phyloP scores from a whole-genome alignment of 2,113 vertebrate species.

The Seriola dumerili region DNA sequence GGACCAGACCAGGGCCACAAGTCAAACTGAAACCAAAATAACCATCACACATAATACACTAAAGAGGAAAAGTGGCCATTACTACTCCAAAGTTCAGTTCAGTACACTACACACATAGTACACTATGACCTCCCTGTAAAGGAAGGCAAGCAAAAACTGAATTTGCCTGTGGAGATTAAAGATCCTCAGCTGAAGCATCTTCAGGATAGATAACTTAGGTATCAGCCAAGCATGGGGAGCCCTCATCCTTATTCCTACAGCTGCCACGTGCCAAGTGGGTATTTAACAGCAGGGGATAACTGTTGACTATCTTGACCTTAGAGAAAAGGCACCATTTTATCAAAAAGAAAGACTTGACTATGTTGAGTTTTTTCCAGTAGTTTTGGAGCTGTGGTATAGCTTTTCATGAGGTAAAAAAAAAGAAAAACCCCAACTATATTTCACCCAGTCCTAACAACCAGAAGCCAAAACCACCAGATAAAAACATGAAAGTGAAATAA shows the following conservation, averaged over 20 bases:
- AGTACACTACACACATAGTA: not conserved
- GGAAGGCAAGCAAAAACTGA: not conserved
- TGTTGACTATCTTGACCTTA: not conserved
- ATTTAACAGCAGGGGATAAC: not conserved
- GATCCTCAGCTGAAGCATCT: not conserved
- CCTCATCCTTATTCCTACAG: not conserved
- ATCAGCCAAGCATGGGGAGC: not conserved
- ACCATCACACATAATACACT: not conserved
- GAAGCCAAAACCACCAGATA: not conserved
- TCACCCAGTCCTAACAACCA: constrained; percentile 2
- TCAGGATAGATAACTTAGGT: not conserved
- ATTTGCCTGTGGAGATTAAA: not conserved
- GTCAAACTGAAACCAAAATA: constrained; percentile 7
- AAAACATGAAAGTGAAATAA: not conserved
- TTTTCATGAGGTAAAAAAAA: constrained; percentile 5
- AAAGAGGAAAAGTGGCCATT: constrained; percentile 6
- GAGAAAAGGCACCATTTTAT: not conserved
- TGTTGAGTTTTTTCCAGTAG: too few species aligned
- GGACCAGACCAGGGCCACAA: not conserved
- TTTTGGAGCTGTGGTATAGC: not conserved
- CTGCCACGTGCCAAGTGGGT: not conserved
- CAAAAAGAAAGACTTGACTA: not conserved
- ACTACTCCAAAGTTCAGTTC: not conserved
- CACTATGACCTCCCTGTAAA: too few species aligned
- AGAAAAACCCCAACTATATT: not conserved